phyloP scores from a whole-genome alignment of 2,888 invertebrate species.

The Strigamia transsilvanica region DNA sequence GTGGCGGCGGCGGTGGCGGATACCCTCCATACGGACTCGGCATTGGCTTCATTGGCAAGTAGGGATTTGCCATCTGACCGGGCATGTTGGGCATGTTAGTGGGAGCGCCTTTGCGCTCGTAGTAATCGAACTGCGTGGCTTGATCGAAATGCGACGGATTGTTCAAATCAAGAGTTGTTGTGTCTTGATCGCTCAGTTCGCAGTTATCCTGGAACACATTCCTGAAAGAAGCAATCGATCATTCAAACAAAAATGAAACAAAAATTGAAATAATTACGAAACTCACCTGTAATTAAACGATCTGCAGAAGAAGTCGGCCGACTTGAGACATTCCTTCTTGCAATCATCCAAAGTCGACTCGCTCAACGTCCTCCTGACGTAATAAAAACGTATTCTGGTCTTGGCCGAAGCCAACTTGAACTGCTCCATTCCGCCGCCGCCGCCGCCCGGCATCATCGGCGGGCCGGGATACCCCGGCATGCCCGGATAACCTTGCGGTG shows the following conservation, averaged over 20 bases:
- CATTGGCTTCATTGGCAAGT: constrained; percentile 42
- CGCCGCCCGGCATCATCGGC: constrained; percentile 8
- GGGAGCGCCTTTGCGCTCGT: constrained; percentile 74
- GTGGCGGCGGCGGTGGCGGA: constrained; percentile 50
- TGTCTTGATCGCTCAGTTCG: constrained; percentile 86
- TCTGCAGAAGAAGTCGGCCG: constrained; percentile 82
- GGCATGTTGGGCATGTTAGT: constrained; percentile 51
- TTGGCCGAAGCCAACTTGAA: constrained; percentile 71
- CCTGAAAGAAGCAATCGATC: constrained; percentile 52
- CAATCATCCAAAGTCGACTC: constrained; percentile 80
- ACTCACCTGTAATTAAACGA: constrained; percentile 83
- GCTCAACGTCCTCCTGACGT: constrained; percentile 76
- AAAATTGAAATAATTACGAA: neutral
- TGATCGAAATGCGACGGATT: constrained; percentile 86
- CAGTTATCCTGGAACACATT: constrained; percentile 74
- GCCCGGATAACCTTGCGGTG: constrained; percentile 14
- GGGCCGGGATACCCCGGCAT: constrained; percentile 49
- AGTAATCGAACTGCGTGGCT: constrained; percentile 72
- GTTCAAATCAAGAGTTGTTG: constrained; percentile 79
- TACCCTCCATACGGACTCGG: constrained; percentile 19
- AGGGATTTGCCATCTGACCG: neutral
- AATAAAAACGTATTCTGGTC: constrained; percentile 80
- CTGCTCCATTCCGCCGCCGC: constrained; percentile 54
- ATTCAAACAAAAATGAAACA: neutral
- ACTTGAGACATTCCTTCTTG: constrained; percentile 83